Percentiles rank a stretch among this genome's conserved stretches.
phyloP scores from a whole-genome alignment of 2,888 invertebrate species.

The Venusia cambrica region DNA sequence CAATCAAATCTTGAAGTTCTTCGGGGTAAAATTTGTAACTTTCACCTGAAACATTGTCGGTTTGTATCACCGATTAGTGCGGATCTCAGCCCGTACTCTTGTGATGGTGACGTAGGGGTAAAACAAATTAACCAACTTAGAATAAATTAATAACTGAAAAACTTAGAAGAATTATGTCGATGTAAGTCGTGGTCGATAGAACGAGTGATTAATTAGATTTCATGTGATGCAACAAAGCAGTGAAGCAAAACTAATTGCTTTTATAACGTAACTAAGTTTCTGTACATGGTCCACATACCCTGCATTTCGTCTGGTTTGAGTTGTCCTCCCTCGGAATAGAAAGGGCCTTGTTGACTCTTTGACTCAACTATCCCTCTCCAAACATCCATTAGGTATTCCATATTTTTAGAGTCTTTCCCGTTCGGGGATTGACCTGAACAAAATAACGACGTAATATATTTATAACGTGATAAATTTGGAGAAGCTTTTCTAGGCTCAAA shows the following conservation, averaged over 20 bases:
- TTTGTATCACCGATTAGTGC: slow-evolving; percentile 56
- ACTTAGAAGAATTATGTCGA: slow-evolving; percentile 41
- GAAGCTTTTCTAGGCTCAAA: too few relatives aligned
- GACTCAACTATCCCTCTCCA: slow-evolving; percentile 61
- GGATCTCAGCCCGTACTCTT: slow-evolving; percentile 38
- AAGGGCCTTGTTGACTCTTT: slow-evolving; percentile 53
- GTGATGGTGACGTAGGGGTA: slow-evolving; percentile 40
- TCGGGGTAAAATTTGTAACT: slow-evolving; percentile 71
- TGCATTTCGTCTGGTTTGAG: slow-evolving; percentile 60
- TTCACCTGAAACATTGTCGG: slow-evolving; percentile 78
- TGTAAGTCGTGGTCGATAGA: slow-evolving; percentile 39
- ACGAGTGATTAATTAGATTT: slow-evolving; percentile 52
- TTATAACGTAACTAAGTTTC: slow-evolving; percentile 34
- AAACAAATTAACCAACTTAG: slow-evolving; percentile 46
- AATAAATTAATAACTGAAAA: slow-evolving; percentile 43
- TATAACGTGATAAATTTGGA: slow-evolving; percentile 5
- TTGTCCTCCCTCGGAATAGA: slow-evolving; percentile 72
- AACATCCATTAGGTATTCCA: slow-evolving; percentile 68
- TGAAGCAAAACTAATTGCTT: slow-evolving; percentile 58
- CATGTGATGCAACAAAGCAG: slow-evolving; percentile 56
- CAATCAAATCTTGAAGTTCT: slow-evolving; percentile 82
- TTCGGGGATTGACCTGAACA: slow-evolving; percentile 37
- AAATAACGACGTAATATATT: too few relatives aligned
- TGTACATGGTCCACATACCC: slow-evolving; percentile 44
- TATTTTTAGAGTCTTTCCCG: slow-evolving; percentile 57